A percentile compares a stretch with the other conserved stretches of the same genome.
phyloP scores from a whole-genome alignment of 2,797 vertebrate genomes.

The Ctenochaetus hawaiiensis region DNA sequence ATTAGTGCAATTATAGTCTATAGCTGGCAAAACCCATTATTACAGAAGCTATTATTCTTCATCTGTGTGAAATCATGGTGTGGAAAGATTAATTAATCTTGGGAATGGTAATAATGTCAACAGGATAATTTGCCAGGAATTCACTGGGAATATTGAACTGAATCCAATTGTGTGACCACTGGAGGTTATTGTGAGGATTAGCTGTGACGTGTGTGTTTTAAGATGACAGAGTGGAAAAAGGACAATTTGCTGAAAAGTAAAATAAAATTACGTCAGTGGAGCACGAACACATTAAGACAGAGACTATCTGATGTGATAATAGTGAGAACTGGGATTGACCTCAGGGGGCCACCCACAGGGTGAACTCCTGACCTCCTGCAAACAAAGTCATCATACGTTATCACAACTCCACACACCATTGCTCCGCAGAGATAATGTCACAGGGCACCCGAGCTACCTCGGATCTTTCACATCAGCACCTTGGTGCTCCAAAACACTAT shows the following conservation, averaged over 20 bases:
- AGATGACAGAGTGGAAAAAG: constrained; percentile 27
- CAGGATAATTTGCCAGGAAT: constrained; percentile 65
- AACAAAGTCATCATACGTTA: constrained; percentile 60
- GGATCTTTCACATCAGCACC: constrained; percentile 74
- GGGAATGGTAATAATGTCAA: constrained; percentile 72
- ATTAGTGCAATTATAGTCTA: constrained; percentile 47
- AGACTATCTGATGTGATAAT: constrained; percentile 24
- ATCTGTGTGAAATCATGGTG: constrained; percentile 58
- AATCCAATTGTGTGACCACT: constrained; percentile 61
- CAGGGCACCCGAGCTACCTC: constrained; percentile 50
- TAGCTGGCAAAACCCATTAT: constrained; percentile 50
- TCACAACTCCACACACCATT: constrained; percentile 57
- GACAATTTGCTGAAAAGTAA: constrained; percentile 23
- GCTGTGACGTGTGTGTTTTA: constrained; percentile 39
- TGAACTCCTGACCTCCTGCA: constrained; percentile 67
- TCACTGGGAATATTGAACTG: constrained; percentile 54
- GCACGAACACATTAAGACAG: constrained; percentile 29
- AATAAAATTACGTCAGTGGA: constrained; percentile 21
- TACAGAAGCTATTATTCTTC: constrained; percentile 52
- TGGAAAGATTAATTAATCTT: constrained; percentile 69
- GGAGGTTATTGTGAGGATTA: constrained; percentile 67
- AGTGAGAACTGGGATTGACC: constrained; percentile 27
- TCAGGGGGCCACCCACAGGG: constrained; percentile 17
- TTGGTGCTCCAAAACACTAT: constrained; percentile 69
- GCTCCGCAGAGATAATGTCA: constrained; percentile 68